Base-by-base conservation (phyloP, 2,888 invertebrate genomes). In the Oscheius sp. region DNA sequence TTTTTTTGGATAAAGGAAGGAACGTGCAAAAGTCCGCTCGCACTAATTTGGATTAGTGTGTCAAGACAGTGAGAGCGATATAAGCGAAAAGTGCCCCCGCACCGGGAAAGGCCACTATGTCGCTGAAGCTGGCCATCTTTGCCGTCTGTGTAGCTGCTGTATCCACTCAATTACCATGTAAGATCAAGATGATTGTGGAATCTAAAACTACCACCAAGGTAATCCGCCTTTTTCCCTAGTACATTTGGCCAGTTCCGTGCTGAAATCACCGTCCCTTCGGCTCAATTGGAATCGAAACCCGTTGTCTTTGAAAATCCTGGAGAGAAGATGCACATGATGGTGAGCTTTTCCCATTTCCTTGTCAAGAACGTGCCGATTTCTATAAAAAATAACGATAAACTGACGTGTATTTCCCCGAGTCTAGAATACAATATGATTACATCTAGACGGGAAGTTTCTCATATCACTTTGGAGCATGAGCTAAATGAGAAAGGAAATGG, bases 11-110 rank as follows among this genome's bases (percentile, higher is more conserved):
- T 35, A 35, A 35, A 35, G 35, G 25, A 53, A 21, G 3, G 59
- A 59, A 59, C 59, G 59, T 59, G 59, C 59, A 59, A 53, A 29
- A 59, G 35, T 35, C 35, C 63, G 63, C 63, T n/a, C n/a, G 43
- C n/a, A 46, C 23, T 45, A 45, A 66, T 66, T 27, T 66, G 52
- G 66, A 66, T 66, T 52, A 66, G 66, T 66, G 52, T 66, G 66
- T 66, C 66, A 66, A 52, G 66, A 66, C 27, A 66, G 66, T 45
- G 63, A 43, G 45, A 16, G 21, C 23, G 43, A 23, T 66, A 66
- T 52, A 66, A 66, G 52, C 5, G 5, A 13, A 49, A 49, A 49
- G 49, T 49, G n/a, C 21, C 6, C 21, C 21, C 18, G 18, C 45
- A 41, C 43, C 1, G 16, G 13, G 2, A 41, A 41, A 27, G 35